Percentiles rank a stretch among this genome's conserved stretches.
Conservation (phyloP, 2,113 vertebrate species). For the Platichthys flesus region DNA sequence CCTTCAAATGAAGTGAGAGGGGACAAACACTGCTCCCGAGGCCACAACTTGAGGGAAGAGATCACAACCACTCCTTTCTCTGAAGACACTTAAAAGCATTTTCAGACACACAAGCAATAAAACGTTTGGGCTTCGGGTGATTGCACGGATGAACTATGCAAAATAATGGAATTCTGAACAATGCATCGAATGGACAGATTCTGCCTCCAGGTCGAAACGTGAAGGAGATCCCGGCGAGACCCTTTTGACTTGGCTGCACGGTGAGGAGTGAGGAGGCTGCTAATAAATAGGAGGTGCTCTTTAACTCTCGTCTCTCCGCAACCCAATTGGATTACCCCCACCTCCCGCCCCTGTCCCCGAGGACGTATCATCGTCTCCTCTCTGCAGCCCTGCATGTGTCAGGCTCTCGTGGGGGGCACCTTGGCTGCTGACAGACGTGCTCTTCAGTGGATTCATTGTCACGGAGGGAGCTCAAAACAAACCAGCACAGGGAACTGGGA, state of each 20-base stretch:
- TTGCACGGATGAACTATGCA: too few relatives aligned
- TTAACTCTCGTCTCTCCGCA: not conserved
- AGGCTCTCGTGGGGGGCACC: slow-evolving; percentile 61
- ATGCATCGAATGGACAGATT: not conserved
- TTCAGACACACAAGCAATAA: not conserved
- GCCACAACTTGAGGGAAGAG: not conserved
- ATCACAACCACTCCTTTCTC: not conserved
- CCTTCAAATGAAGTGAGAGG: not conserved
- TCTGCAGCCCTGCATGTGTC: slow-evolving; percentile 32
- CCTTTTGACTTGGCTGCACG: slow-evolving; percentile 11
- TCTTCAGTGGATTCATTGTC: slow-evolving; percentile 70
- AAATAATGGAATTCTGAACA: too few relatives aligned
- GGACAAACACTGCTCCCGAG: not conserved
- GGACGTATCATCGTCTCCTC: not conserved
- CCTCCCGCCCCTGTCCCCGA: not conserved
- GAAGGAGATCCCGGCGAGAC: not conserved
- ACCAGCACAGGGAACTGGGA: not conserved
- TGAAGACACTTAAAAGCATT: not conserved
- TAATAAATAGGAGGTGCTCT: slow-evolving; percentile 65
- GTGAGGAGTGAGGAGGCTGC: slow-evolving; percentile 20
- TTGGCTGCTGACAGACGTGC: slow-evolving; percentile 65
- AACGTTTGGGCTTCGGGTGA: not conserved
- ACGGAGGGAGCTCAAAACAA: slow-evolving; percentile 63
- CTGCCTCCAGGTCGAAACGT: not conserved
- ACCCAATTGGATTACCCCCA: slow-evolving; percentile 64